phyloP scores from a whole-genome alignment of 2,113 vertebrate genomes.

The Laterallus jamaicensis region DNA sequence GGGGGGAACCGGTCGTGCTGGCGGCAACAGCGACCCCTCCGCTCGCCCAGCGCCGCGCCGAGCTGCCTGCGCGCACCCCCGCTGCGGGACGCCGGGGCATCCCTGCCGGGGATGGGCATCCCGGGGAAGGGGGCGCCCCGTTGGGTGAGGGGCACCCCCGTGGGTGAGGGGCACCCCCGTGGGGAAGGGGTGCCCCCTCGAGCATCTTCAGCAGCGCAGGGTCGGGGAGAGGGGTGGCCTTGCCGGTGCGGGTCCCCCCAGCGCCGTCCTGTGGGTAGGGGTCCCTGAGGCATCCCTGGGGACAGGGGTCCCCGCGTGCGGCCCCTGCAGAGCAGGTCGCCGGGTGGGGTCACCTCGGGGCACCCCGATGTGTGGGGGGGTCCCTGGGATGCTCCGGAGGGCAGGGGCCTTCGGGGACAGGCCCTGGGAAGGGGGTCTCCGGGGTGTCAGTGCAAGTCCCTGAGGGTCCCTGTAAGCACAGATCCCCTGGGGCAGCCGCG shows the following conservation, averaged over 20 bases:
- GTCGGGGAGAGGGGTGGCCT: neutral
- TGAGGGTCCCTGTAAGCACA: neutral
- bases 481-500: neutral
- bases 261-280: neutral
- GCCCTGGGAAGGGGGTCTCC: neutral
- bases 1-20: slow-evolving; percentile 28
- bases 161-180: too few relatives aligned
- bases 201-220: neutral
- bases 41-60: neutral
- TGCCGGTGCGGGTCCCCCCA: neutral
- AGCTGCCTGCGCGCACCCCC: neutral
- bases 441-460: neutral
- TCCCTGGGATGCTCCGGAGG: too few relatives aligned
- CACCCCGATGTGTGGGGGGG: neutral
- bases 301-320: too few relatives aligned
- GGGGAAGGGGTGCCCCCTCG: too few relatives aligned
- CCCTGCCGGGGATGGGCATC: neutral
- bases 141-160: too few relatives aligned
- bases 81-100: neutral
- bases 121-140: too few relatives aligned
- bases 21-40: slow-evolving; percentile 79
- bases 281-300: neutral
- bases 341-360: neutral
- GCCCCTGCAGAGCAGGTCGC: neutral
- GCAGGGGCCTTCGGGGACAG: neutral